Percentiles rank a stretch among this genome's conserved stretches.
phyloP scores from a whole-genome alignment of 2,888 invertebrate species.

The Coelopa pilipes region DNA sequence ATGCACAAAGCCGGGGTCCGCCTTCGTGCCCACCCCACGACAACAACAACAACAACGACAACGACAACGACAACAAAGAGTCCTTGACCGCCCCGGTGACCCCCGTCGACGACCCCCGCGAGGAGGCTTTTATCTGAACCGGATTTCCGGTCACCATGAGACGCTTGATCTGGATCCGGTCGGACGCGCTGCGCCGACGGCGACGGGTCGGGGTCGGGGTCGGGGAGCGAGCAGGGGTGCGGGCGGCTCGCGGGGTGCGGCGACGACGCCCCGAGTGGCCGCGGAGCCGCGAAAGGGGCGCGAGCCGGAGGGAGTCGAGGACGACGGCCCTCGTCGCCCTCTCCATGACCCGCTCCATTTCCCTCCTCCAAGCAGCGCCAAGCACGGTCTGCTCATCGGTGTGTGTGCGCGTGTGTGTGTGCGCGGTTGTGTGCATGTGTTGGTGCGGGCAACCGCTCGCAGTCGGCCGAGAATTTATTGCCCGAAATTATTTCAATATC shows the following conservation, averaged over 20 bases:
- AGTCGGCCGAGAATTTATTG: conserved; percentile 48
- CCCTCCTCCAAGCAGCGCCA: too few relatives aligned
- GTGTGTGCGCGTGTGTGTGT: not conserved
- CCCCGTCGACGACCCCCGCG: not conserved
- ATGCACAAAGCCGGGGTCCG: conserved; percentile 40
- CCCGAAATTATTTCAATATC: conserved; percentile 53
- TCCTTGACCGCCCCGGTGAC: not conserved
- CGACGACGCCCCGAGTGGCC: too few relatives aligned
- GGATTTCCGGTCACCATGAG: conserved; percentile 23
- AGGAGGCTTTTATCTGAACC: conserved; percentile 14
- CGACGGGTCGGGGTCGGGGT: too few relatives aligned
- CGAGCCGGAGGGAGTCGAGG: too few relatives aligned
- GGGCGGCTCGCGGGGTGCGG: too few relatives aligned
- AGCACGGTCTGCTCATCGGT: not conserved
- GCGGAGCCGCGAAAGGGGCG: too few relatives aligned
- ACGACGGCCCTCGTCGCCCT: too few relatives aligned
- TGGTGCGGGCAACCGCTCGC: not conserved
- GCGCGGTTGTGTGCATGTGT: not conserved
- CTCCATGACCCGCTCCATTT: too few relatives aligned
- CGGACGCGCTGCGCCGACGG: too few relatives aligned
- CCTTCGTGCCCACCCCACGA: too few relatives aligned
- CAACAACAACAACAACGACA: too few relatives aligned
- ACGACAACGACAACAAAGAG: not conserved
- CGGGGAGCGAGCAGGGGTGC: not conserved
- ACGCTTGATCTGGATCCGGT: too few relatives aligned